A percentile compares a stretch with the other conserved stretches of the same genome.
These are phyloP conservation scores for Gnathonemus longibarbis DNA, from an alignment of 2,113 vertebrate species.

Conservation along the genomic window DNA sequence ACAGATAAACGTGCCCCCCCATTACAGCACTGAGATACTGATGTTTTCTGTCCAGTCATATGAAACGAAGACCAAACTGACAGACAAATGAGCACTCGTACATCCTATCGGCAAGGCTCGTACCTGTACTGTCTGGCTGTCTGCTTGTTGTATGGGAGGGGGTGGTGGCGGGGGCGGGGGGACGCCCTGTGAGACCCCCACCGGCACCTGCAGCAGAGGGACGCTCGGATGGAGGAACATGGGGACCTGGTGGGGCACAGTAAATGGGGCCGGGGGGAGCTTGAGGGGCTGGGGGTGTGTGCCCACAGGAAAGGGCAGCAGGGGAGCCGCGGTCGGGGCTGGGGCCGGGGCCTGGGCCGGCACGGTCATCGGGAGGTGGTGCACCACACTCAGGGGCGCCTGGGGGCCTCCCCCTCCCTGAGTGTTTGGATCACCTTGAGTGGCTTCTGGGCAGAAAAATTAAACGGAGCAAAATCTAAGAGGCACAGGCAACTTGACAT, in stretches of 20 bases:
- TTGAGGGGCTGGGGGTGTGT: slow-evolving; percentile 68
- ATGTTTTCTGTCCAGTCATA: neutral
- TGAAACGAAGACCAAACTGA: neutral
- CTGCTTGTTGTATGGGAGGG: slow-evolving; percentile 84
- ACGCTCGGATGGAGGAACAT: slow-evolving; percentile 78
- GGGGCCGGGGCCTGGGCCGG: slow-evolving; percentile 48
- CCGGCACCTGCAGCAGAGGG: slow-evolving; percentile 78
- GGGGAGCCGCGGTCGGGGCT: slow-evolving; percentile 54
- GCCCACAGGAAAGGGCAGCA: slow-evolving; percentile 66
- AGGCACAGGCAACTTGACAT: neutral
- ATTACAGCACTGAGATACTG: neutral
- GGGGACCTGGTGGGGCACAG: slow-evolving; percentile 72
- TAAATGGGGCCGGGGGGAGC: slow-evolving; percentile 71
- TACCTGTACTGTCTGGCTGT: slow-evolving; percentile 78
- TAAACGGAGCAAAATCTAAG: neutral
- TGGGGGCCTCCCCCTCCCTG: slow-evolving; percentile 72
- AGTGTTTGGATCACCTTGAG: slow-evolving; percentile 66
- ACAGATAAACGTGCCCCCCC: neutral
- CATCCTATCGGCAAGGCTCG: slow-evolving; percentile 14
- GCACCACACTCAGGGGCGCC: slow-evolving; percentile 65
- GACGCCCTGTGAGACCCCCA: slow-evolving; percentile 76
- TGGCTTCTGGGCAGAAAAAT: slow-evolving; percentile 64
- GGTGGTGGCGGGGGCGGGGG: slow-evolving; percentile 91
- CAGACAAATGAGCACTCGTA: neutral
- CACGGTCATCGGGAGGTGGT: slow-evolving; percentile 69